A percentile compares a stretch with the other conserved stretches of the same genome.
Evolutionary conservation across 2,888 invertebrate species (phyloP).

Genomic region (Parnassius orleans): DNA sequence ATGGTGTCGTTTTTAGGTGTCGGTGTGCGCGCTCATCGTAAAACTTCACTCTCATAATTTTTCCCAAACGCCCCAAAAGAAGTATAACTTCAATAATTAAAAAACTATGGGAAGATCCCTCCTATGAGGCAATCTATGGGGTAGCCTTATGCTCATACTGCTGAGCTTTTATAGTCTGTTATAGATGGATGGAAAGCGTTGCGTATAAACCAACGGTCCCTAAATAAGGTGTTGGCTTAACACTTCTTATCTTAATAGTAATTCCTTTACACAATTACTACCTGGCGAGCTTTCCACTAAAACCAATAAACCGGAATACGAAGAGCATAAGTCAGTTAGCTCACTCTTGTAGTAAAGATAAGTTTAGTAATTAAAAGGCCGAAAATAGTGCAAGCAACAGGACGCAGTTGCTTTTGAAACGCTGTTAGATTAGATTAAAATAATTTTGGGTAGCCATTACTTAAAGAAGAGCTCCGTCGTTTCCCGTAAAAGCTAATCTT

Average conservation of each 20-base stretch:
- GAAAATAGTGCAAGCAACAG: constrained; percentile 13
- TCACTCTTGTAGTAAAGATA: constrained; percentile 14
- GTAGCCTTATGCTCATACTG: too few relatives aligned
- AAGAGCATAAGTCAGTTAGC: constrained; percentile 2
- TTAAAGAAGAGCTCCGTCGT: neutral
- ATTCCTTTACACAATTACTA: constrained; percentile 11
- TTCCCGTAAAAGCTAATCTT: neutral
- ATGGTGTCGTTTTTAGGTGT: too few relatives aligned
- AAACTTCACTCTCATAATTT: too few relatives aligned
- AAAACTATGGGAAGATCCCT: too few relatives aligned
- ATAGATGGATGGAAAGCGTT: too few relatives aligned
- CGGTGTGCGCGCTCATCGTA: too few relatives aligned
- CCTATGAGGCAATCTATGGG: too few relatives aligned
- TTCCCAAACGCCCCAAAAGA: too few relatives aligned
- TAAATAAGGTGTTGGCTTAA: constrained; percentile 3
- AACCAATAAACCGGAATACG: neutral
- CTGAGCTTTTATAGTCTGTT: too few relatives aligned
- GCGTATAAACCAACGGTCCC: neutral
- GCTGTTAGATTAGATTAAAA: constrained; percentile 19
- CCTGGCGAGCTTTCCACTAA: constrained; percentile 15
- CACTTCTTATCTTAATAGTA: constrained; percentile 16
- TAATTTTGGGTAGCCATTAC: constrained; percentile 3
- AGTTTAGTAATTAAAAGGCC: constrained; percentile 29
- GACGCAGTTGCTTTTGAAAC: neutral
- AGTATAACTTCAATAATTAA: too few relatives aligned